These are phyloP conservation scores for Spodoptera picta DNA, from an alignment of 2,888 invertebrate genomes.

Conservation along the genomic window DNA sequence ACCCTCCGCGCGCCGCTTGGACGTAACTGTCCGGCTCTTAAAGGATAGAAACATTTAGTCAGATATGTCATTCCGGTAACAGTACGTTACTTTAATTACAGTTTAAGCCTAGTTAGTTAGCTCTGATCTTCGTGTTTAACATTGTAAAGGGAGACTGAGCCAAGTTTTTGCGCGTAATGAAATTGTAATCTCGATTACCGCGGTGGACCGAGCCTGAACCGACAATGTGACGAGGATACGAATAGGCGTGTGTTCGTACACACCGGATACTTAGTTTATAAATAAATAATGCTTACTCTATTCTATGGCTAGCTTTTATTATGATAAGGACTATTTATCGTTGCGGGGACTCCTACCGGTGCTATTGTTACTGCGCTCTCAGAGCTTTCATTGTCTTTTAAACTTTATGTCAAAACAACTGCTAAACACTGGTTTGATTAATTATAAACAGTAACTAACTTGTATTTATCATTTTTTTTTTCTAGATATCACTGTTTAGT, in stretches of 20 bases:
- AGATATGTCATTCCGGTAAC: conserved; percentile 84
- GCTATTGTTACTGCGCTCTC: conserved; percentile 33
- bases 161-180: conserved; percentile 76
- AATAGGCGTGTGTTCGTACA: conserved; percentile 51
- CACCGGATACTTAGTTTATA: conserved; percentile 78
- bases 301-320: conserved; percentile 58
- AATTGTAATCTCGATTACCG: conserved; percentile 71
- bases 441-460: too few relatives aligned
- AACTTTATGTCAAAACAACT: conserved; percentile 12
- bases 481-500: too few relatives aligned
- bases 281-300: conserved; percentile 67
- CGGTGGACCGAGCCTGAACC: conserved; percentile 51
- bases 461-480: too few relatives aligned
- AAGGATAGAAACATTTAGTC: conserved; percentile 85
- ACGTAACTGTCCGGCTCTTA: conserved; percentile 81
- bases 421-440: conserved; percentile 9
- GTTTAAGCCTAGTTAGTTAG: conserved; percentile 76
- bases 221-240: conserved; percentile 61
- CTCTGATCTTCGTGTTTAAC: conserved; percentile 78
- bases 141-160: conserved; percentile 73
- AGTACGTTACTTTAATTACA: conserved; percentile 82
- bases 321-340: conserved; percentile 60
- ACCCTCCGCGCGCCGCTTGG: conserved; percentile 63
- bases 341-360: conserved; percentile 52
- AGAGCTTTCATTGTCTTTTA: conserved; percentile 46